Evolutionary conservation across 2,797 vertebrate species (phyloP), one percentile per base, ranked within the genome.

Genomic region (Anniella stebbinsi): DNA sequence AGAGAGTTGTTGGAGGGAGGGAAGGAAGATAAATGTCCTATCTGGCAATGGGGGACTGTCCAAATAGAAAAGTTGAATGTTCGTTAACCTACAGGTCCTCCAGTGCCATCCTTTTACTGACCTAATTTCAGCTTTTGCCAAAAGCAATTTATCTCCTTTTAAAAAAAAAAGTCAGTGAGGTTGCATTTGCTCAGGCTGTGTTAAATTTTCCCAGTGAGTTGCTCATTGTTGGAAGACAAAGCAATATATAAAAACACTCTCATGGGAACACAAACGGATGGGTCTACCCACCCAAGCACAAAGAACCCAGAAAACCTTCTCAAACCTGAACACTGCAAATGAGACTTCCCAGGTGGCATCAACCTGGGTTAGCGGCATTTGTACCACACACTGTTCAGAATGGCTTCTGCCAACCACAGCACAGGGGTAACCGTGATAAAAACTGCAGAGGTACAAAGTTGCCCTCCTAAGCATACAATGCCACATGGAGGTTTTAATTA

Each of bases 261-360:
- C 0, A 57, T 2, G 36, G 36, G 77, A 88, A 67, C 21, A 85
- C 69, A 88, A 63, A 45, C 30, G 80, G 80, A 54, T 89, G 67
- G 69, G 21, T 88, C 89, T 33, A 69, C 88, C 30, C 60, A 51
- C 41, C 33, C 33, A 83, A 92, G 84, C 85, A 83, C 87, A 89
- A 76, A 86, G 33, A 83, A 77, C 38, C 4, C 51, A 78, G 63
- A 72, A 83, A 78, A 72, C 17, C 10, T 54, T 57, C 36, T 72
- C 28, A 84, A 33, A 28, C n/a, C 7, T 48, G 67, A 69, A 13
- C n/a, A 57, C 54, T 81, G 23, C n/a, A 86, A 41, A 63, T 73
- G 48, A n/a, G 18, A 51, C 23, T 81, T 30, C 51, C 25, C 45
- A 21, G 13, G 8, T 41, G 33, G 28, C 60, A 13, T 57, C 15